Base-by-base conservation (phyloP, 1,140 invertebrate genomes). In the Cyphomyrmex costatus region DNA sequence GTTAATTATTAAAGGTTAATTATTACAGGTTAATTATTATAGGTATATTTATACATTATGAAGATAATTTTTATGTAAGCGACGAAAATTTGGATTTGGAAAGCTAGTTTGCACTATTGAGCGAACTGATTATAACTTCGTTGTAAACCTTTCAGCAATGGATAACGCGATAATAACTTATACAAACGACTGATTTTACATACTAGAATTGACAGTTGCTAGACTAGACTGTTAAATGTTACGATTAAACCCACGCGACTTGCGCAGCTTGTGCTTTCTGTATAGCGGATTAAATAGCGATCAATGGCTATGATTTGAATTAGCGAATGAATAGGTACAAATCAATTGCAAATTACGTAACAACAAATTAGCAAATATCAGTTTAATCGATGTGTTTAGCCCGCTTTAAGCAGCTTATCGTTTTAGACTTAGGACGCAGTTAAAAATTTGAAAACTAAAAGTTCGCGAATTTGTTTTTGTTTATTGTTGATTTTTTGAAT, bases 291-390 rank as follows among this genome's bases (percentile, higher is more conserved):
- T 82, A 74, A 24, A 0, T 19, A 53, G n/a, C 14, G n/a, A 79
- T 66, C 77, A 53, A 19, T 27, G 36, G 27, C 12, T 73, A 33
- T 30, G 24, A 60, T 60, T 19, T 27, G 42, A 80, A 74, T 83
- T 73, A 60, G 56, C 19, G 36, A 27, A 10, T 83, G 79, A 83
- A 83, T 74, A 83, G 68, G n/a, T 60, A 46, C 56, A 74, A 83
- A 83, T 83, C 53, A 74, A 83, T 61, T 60, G 42, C n/a, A 27
- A 73, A 27, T 33, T 49, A 61, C 21, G 10, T 60, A 60, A 74
- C 36, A 56, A 70, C 27, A 36, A 74, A 82, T 73, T 82, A 73
- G 27, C 27, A 19, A 73, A 21, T 19, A 19, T 19, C 36, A 10
- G n/a, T 16, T 56, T 79, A 79, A 74, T 83, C 21, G 49, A 30